Evolutionary conservation across 64 coral and sea anemone species (phyloP), one percentile per base, ranked within the genome.

Genomic region (Dendronephthya gigantea): DNA sequence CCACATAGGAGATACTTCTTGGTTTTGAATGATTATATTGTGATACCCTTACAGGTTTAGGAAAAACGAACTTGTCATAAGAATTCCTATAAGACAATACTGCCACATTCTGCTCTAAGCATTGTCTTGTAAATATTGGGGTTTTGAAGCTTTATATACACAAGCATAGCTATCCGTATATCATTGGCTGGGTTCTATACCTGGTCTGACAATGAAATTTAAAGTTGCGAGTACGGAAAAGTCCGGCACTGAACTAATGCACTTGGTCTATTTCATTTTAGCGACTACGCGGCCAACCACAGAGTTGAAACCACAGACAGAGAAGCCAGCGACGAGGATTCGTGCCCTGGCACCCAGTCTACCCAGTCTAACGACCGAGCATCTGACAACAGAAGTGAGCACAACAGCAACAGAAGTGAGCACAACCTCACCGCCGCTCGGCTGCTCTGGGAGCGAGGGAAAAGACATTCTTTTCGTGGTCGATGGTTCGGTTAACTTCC

Each of bases 391-490:
- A 5, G 2, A 17, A 15, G 22, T 66, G 14, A 5, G 58, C 19
- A 17, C 58, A 66, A 22, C 58, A 15, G 14, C 58, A 66, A 5
- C 58, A 6, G 19, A 66, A 66, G 4, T 15, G 14, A 12, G 69
- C 30, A 75, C 69, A 33, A 27, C 12, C 12, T 9, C 28, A 9
- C 9, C 30, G 12, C 72, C 72, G 19, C 19, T 22, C 1, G 55
- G 55, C 55, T 62, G 55, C 6, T 19, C 55, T 62, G 55, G 19
- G 19, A 62, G 55, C 25, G 6, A 7, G 7, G 55, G 55, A 62
- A 79, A 79, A 79, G 72, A 79, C 29, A 39, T 79, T 15, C 72
- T 79, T 8, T 79, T 79, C 36, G 72, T 79, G 13, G 25, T 79
- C 36, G 72, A 79, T 8, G 72, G 72, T 9, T 3, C 72, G 9